Base-by-base conservation (phyloP, 2,888 invertebrate species). In the Machimus atricapillus region DNA sequence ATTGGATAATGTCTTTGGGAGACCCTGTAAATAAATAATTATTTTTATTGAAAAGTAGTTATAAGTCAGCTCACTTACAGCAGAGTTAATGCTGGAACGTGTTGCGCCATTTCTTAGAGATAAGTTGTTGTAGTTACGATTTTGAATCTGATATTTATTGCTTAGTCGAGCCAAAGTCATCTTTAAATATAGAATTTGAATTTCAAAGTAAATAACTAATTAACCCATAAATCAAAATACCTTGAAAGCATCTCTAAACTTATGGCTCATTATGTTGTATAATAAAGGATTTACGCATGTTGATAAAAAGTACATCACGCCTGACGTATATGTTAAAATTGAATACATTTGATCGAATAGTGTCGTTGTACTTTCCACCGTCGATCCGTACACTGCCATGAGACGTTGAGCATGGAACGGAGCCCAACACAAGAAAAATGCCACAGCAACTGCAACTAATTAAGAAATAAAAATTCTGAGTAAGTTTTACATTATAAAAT, bases 321-420 rank as follows among this genome's bases (percentile, higher is more conserved):
- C 95, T 23, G 95, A 95, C 52, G 94, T 93, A 90, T 95, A 94
- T 83, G 94, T 95, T 37, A 95, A 92, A 94, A 96, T 87, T 94
- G 95, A 86, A 92, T 94, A 94, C 92, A 94, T 91, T 93, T 94
- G 89, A 94, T 94, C 90, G 93, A 94, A 91, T 52, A 91, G 88
- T 27, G 90, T 90, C 52, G 90, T 90, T 31, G 91, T 90, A 86
- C 90, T 90, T n/a, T 91, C 90, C 9, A 89, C 89, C 88, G 90
- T 90, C 87, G 91, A 90, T 91, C 94, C 95, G 90, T 97, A 97
- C 87, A 97, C 95, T 0, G 97, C 97, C 91, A 97, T 94, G 58
- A 98, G 94, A 85, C 98, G 93, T 92, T 98, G 98, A 14, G 97
- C 96, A 93, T 98, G 98, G 92, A 98, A 98, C 1, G 98, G 98